These are phyloP conservation scores for Onychomys arenicola DNA, from an alignment of 2,797 vertebrate species.

Conservation along the genomic window DNA sequence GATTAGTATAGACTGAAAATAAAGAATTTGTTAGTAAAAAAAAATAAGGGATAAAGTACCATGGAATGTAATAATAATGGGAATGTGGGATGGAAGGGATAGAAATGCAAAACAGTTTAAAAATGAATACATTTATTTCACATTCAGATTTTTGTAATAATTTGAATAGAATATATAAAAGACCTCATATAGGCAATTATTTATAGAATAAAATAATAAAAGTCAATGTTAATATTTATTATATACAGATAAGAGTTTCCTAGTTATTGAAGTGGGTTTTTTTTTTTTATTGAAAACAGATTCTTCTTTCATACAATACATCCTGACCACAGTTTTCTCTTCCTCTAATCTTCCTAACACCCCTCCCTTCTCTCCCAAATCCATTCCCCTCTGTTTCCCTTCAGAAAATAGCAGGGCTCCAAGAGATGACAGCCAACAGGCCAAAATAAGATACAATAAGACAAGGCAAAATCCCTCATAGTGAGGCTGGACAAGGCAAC, in stretches of 20 bases:
- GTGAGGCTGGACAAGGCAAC: neutral
- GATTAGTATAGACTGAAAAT: neutral
- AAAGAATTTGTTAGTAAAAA: neutral
- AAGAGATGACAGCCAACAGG: neutral
- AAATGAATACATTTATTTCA: neutral
- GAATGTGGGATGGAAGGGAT: neutral
- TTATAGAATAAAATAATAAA: neutral
- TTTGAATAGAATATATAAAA: neutral
- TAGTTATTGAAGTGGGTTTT: neutral
- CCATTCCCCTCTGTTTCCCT: neutral
- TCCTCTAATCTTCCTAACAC: neutral
- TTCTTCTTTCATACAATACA: neutral
- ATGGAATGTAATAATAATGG: neutral
- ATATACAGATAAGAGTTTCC: neutral
- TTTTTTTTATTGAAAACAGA: neutral
- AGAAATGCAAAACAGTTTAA: neutral
- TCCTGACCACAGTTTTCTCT: neutral
- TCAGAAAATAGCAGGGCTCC: neutral
- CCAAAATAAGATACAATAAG: neutral
- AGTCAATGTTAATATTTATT: neutral
- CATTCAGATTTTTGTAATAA: neutral
- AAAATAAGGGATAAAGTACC: neutral
- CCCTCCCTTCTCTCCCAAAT: neutral
- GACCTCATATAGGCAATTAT: neutral
- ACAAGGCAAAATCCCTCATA: neutral